Percentiles rank a stretch among this genome's conserved stretches.
Conservation (phyloP, 1,140 invertebrate species). For the Lethocerus indicus region DNA sequence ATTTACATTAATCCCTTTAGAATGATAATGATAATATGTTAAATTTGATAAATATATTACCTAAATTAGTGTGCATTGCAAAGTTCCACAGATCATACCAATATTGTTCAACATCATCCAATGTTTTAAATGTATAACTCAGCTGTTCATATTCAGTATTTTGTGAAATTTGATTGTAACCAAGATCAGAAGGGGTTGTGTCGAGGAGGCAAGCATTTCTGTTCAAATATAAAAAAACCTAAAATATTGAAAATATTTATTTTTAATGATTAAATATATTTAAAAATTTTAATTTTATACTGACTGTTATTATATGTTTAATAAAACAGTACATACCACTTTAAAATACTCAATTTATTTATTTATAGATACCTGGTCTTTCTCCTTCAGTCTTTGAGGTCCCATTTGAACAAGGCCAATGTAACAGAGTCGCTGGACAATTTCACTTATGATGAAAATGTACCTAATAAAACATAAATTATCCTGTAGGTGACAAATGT, state of each 20-base stretch:
- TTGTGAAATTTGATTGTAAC: slow-evolving; percentile 40
- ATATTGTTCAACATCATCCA: slow-evolving; percentile 42
- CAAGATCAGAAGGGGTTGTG: slow-evolving; percentile 39
- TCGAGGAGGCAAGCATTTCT: slow-evolving; percentile 39
- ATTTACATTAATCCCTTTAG: too few species aligned
- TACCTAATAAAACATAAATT: slow-evolving; percentile 24
- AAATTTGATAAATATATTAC: slow-evolving; percentile 25
- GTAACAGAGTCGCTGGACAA: slow-evolving; percentile 36
- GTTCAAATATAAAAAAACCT: slow-evolving; percentile 53
- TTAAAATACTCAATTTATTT: too few species aligned
- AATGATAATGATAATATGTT: slow-evolving; percentile 2
- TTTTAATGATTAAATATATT: not conserved
- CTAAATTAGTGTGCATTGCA: slow-evolving; percentile 45
- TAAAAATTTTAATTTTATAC: not conserved
- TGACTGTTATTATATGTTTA: not conserved
- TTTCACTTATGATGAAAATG: slow-evolving; percentile 40
- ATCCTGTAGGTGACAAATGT: not conserved
- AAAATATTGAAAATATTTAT: slow-evolving; percentile 12
- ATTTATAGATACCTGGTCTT: slow-evolving; percentile 34
- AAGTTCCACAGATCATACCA: slow-evolving; percentile 55
- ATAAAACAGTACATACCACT: too few species aligned
- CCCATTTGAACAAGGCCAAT: slow-evolving; percentile 57
- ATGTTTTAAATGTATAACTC: slow-evolving; percentile 34
- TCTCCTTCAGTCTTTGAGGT: slow-evolving; percentile 42
- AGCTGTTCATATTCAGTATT: slow-evolving; percentile 34